Evolutionary conservation across 2,888 invertebrate species (phyloP).

Genomic region (Sarcophaga variegata): DNA sequence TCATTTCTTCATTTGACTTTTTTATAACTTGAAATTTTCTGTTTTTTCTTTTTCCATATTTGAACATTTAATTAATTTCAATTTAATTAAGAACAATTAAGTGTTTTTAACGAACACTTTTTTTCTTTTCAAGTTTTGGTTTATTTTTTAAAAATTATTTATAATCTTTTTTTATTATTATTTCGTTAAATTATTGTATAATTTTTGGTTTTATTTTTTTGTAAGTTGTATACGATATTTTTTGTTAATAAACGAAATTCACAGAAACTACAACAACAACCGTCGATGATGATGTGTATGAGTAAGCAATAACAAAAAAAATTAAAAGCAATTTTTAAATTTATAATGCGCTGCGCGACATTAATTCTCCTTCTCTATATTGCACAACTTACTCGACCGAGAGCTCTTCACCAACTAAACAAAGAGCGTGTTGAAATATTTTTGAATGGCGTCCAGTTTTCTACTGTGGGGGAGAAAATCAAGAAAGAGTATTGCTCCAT

Average conservation of each 20-base stretch:
- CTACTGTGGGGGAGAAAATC: slow-evolving; percentile 59
- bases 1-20: slow-evolving; percentile 42
- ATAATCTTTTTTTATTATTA: not conserved
- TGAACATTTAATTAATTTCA: slow-evolving; percentile 27
- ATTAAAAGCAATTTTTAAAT: not conserved
- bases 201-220: slow-evolving; percentile 1
- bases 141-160: slow-evolving; percentile 5
- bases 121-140: slow-evolving; percentile 9
- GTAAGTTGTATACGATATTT: not conserved
- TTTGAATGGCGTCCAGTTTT: slow-evolving; percentile 44
- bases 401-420: slow-evolving; percentile 77
- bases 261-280: slow-evolving; percentile 47
- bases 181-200: slow-evolving; percentile 23
- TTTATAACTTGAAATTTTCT: slow-evolving; percentile 13
- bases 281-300: slow-evolving; percentile 26
- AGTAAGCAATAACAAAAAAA: not conserved
- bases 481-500: not conserved
- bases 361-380: not conserved
- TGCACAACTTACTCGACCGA: slow-evolving; percentile 77
- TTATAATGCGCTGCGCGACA: slow-evolving; percentile 8
- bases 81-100: slow-evolving; percentile 13
- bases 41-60: slow-evolving; percentile 22
- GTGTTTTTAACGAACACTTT: slow-evolving; percentile 8
- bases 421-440: slow-evolving; percentile 48
- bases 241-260: slow-evolving; percentile 27